phyloP scores from a whole-genome alignment of 2,888 invertebrate species.

The Ephialtes manifestator region DNA sequence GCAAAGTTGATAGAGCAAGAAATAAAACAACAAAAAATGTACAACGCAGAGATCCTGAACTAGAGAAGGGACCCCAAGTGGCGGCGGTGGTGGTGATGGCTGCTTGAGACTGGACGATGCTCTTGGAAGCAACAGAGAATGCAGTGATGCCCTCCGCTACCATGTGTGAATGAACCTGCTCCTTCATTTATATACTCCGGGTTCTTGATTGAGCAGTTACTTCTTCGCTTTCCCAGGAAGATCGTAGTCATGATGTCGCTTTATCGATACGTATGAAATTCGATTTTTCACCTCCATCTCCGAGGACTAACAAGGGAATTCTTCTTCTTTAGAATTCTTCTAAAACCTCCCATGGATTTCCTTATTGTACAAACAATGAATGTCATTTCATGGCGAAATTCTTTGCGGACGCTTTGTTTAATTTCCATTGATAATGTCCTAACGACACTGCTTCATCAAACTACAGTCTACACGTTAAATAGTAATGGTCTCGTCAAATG shows the following conservation, averaged over 20 bases:
- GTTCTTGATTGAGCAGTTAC: conserved; percentile 45
- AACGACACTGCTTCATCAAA: background rate
- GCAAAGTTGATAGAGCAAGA: conserved; percentile 37
- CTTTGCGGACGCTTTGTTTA: background rate
- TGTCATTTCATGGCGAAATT: background rate
- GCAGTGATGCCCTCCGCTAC: conserved; percentile 37
- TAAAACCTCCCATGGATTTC: background rate
- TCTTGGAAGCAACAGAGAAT: conserved; percentile 27
- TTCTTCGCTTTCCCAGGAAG: conserved; percentile 29
- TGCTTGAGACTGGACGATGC: conserved; percentile 38
- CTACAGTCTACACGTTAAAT: background rate
- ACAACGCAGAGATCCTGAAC: conserved; percentile 27
- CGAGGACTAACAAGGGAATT: background rate
- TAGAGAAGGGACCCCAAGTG: conserved; percentile 28
- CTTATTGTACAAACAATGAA: background rate
- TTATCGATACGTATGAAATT: conserved; percentile 16
- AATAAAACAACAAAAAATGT: conserved; percentile 18
- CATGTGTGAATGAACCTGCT: conserved; percentile 52
- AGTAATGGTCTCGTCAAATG: background rate
- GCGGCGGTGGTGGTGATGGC: conserved; percentile 26
- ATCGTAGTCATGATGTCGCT: background rate
- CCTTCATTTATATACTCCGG: conserved; percentile 17
- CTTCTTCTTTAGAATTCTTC: background rate
- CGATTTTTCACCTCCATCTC: background rate
- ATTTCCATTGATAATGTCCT: background rate